A percentile compares a stretch with the other conserved stretches of the same genome.
These are phyloP conservation scores for Cepphus grylle DNA, from an alignment of 2,113 vertebrate genomes.

Conservation along the genomic window DNA sequence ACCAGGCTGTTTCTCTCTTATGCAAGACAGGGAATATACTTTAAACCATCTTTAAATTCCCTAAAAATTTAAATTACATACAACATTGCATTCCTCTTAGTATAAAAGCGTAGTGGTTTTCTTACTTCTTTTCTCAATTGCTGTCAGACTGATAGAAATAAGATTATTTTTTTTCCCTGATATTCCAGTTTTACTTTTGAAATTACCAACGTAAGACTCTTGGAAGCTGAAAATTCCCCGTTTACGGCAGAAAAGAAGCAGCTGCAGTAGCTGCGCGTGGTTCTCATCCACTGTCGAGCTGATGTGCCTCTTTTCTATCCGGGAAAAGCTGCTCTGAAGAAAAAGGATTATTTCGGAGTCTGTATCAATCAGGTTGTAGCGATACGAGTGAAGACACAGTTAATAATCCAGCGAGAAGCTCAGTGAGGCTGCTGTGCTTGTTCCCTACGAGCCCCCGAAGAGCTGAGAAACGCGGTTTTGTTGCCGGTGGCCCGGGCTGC, in stretches of 20 bases:
- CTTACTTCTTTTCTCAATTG: not conserved
- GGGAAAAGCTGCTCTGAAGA: not conserved
- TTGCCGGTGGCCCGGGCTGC: not conserved
- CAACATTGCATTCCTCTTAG: not conserved
- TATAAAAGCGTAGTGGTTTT: not conserved
- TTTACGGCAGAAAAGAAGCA: not conserved
- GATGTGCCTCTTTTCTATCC: not conserved
- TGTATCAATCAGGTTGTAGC: not conserved
- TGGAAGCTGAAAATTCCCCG: not conserved
- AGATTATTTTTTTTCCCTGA: not conserved
- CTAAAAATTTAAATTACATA: not conserved
- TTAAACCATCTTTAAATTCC: not conserved
- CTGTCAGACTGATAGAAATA: not conserved
- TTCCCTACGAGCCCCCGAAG: not conserved
- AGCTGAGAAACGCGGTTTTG: not conserved
- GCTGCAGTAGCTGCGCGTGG: not conserved
- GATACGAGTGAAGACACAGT: rapidly evolving
- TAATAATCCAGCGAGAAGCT: not conserved
- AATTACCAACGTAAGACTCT: not conserved
- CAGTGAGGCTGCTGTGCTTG: not conserved
- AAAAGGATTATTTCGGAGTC: not conserved
- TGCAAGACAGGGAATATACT: not conserved
- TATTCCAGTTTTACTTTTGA: not conserved
- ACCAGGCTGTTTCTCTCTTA: not conserved
- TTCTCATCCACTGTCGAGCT: not conserved